Base-by-base conservation (phyloP, 2,888 invertebrate genomes). In the Acleris literana region DNA sequence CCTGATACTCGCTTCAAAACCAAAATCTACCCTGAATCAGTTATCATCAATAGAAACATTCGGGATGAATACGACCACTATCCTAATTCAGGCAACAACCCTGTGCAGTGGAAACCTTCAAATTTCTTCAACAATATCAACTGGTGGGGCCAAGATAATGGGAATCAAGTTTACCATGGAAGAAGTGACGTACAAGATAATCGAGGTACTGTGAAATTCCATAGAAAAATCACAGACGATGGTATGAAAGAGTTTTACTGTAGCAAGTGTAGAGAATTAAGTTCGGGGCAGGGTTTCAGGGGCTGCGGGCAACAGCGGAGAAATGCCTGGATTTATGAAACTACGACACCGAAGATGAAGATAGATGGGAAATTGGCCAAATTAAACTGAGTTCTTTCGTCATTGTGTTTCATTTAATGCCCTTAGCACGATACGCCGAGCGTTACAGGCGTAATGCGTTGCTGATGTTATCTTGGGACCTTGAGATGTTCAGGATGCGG, bases 291-390 rank as follows among this genome's bases (percentile, higher is more conserved):
- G 33, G 77, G 76, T 1, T 64, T 69, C 16, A 78, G 67, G 69
- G 81, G 80, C 2, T 87, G 87, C 69, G 70, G 70, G 0, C 83
- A 82, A 69, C 75, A 78, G 68, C 79, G 79, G 56, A 76, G 81
- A 20, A 80, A 77, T 70, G 70, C 81, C 29, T 84, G 85, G 85
- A 54, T 78, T 25, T 74, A 78, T 46, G 83, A 85, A 73, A 86
- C 82, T 17, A 89, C 92, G 11, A 91, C 92, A 49, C 80, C 83
- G 5, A 92, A 87, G 77, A 75, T 90, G 52, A 92, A 88, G 77
- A 77, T 92, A 66, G 92, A 92, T 61, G 92, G 92, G 16, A 92
- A 92, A 88, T 82, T 92, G 82, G 88, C 84, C 75, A 92, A 90
- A 88, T 88, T 92, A 86, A 89, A 90, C 81, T 92, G 86, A 90